Evolutionary conservation across 2,888 invertebrate genomes (phyloP), one percentile per base, ranked within the genome.

Genomic region (Eilema depressum): DNA sequence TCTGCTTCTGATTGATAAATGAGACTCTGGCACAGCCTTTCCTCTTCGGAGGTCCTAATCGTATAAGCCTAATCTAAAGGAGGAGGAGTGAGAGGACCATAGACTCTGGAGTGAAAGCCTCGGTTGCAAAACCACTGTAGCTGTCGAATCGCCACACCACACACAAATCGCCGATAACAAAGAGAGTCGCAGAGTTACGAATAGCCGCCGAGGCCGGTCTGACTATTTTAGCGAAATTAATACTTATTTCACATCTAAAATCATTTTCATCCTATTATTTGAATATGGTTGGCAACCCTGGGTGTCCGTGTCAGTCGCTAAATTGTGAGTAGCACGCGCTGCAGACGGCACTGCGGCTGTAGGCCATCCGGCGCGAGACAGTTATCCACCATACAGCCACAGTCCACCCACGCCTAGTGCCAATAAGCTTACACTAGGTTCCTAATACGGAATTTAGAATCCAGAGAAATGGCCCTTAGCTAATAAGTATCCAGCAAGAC

Each of bases 271-370:
- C 47, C 14, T n/a, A 23, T 60, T 60, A 26, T 5, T 28, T n/a
- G n/a, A 41, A 28, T 28, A 47, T 28, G 17, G 23, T 33, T 23
- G 87, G 14, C 86, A 89, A 63, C 89, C 90, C 88, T 90, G 73
- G 25, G 59, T 66, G 66, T 71, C 65, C 72, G 75, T 80, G 81
- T 81, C 86, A 47, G 26, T 25, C 67, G 86, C 86, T 87, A 89
- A 91, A 89, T 89, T 86, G 87, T 86, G 82, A 79, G 80, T 78
- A 82, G 86, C 89, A 88, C 86, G 89, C 87, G 84, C 84, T 80
- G 80, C 83, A 82, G 83, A 76, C 82, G 80, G 80, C 83, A 79
- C 63, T 82, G 88, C 85, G 83, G 88, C 83, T 87, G 86, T 87
- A 85, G 70, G 62, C 41, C 70, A 64, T 63, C 47, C 17, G 68